Evolutionary conservation across 2,797 vertebrate genomes (phyloP).

Genomic region (Smutsia gigantea): DNA sequence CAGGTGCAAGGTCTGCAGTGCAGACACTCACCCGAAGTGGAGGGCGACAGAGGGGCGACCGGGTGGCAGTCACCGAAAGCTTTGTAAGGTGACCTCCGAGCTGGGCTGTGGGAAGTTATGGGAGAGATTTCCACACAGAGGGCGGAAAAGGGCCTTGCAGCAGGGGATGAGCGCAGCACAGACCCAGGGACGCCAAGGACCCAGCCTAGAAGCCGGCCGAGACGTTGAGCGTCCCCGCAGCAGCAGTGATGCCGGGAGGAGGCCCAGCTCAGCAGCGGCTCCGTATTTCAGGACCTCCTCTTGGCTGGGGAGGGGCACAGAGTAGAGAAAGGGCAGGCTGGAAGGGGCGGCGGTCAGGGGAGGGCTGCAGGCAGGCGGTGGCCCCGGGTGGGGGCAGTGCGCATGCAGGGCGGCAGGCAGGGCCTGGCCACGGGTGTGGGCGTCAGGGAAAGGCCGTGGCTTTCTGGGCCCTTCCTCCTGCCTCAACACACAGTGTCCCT

Average conservation of each 20-base stretch:
- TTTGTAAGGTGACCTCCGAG: background rate
- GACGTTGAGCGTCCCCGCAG: background rate
- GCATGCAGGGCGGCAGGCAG: background rate
- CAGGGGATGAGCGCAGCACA: background rate
- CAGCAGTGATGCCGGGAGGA: too few relatives aligned
- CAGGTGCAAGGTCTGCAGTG: background rate
- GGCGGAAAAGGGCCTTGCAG: background rate
- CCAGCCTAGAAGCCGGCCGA: fast-evolving
- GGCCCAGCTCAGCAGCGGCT: background rate
- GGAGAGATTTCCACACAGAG: background rate
- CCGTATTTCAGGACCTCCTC: background rate
- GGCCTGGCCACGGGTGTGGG: background rate
- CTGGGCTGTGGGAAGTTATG: background rate
- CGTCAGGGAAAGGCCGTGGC: too few relatives aligned
- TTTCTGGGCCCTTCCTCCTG: background rate
- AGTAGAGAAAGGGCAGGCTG: background rate
- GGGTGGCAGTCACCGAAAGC: background rate
- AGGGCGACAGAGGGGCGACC: fast-evolving
- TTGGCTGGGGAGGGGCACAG: background rate
- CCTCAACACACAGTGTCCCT: background rate
- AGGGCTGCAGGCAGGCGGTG: background rate
- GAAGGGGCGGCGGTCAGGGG: background rate
- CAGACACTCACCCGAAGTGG: background rate
- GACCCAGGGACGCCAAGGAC: background rate
- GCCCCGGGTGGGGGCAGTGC: background rate